Percentiles rank a stretch among this genome's conserved stretches.
Evolutionary conservation across 2,888 invertebrate species (phyloP).

Genomic region (Platyscelio sp.): DNA sequence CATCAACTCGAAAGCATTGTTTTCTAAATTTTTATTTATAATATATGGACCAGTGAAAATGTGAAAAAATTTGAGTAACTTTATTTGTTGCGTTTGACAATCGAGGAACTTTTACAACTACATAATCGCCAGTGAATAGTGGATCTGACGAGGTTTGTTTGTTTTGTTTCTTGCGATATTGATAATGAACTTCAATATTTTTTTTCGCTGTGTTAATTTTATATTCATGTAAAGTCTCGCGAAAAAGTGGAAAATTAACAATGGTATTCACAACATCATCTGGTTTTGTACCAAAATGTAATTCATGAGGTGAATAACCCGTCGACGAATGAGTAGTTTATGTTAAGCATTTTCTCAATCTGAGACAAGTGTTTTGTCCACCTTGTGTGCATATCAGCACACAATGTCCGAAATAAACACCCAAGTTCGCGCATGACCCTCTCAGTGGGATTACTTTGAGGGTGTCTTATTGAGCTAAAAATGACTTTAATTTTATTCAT

Average conservation of each 20-base stretch:
- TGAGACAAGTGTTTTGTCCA: conserved; percentile 57
- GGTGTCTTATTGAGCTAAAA: conserved; percentile 65
- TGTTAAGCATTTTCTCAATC: conserved; percentile 60
- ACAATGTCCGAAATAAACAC: conserved; percentile 62
- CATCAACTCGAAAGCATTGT: no score
- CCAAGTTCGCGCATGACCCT: conserved; percentile 68
- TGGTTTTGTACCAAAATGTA: conserved; percentile 53
- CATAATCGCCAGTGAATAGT: no score
- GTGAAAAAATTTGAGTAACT: no score
- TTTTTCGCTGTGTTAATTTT: background rate
- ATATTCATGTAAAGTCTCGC: background rate
- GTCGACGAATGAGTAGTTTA: conserved; percentile 54
- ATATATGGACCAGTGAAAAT: no score
- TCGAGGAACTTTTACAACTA: conserved; percentile 4
- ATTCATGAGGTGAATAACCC: conserved; percentile 43
- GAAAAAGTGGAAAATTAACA: background rate
- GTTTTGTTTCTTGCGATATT: background rate
- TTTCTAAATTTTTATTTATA: no score
- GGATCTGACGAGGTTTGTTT: no score
- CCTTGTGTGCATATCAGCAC: conserved; percentile 46
- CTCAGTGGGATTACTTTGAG: conserved; percentile 70
- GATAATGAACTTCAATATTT: background rate
- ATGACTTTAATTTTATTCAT: no score
- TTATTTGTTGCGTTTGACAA: no score
- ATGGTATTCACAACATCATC: no score